Conservation (phyloP, 2,888 invertebrate genomes). For the Cabera pusaria region DNA sequence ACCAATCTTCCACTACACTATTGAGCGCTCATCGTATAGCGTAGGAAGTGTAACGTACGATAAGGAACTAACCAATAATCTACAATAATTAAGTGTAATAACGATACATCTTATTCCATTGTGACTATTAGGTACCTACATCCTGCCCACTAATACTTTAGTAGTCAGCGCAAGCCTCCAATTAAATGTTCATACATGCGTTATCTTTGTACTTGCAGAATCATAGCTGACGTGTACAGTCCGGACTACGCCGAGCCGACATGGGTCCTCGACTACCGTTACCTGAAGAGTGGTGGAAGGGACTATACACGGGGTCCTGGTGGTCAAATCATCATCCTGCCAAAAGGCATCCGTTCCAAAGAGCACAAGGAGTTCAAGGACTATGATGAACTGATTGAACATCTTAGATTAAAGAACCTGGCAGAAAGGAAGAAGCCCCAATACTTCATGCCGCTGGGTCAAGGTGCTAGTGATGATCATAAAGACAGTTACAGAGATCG, state of each 20-base stretch:
- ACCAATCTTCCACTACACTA: no score
- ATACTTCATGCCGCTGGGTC: conserved; percentile 30
- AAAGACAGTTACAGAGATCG: conserved; percentile 5
- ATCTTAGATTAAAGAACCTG: conserved; percentile 51
- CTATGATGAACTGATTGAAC: conserved; percentile 63
- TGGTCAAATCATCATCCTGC: conserved; percentile 66
- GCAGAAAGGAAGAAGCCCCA: conserved; percentile 35
- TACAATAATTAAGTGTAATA: no score
- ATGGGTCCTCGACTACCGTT: conserved; percentile 66
- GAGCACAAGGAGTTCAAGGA: conserved; percentile 54
- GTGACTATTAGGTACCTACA: background rate
- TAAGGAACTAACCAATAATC: no score
- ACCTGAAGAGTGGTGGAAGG: conserved; percentile 65
- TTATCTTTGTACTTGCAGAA: no score
- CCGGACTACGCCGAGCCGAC: conserved; percentile 67
- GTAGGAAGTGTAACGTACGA: no score
- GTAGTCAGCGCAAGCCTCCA: no score
- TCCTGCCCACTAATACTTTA: background rate
- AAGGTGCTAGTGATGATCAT: conserved; percentile 12
- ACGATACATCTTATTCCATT: conserved; percentile 6
- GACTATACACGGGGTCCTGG: conserved; percentile 66
- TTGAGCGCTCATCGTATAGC: no score
- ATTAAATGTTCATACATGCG: no score
- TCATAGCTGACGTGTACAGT: conserved; percentile 57
- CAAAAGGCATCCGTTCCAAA: conserved; percentile 46